Base-by-base conservation (phyloP, 2,888 invertebrate genomes). In the Cabera pusaria region DNA sequence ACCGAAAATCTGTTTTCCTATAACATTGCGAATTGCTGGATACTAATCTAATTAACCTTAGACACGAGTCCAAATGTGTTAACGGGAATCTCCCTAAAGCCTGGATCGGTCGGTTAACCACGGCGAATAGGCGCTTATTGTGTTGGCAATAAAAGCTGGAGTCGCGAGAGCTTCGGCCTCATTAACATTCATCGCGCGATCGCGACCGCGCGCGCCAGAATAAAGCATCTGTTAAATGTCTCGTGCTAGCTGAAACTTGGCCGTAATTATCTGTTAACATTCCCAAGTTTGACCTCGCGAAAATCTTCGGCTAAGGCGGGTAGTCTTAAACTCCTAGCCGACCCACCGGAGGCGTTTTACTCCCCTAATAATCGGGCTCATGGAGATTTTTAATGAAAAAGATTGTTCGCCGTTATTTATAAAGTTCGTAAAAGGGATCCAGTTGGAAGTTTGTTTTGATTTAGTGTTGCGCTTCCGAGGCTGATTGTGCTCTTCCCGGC, bases 191-290 rank as follows among this genome's bases (percentile, higher is more conserved):
- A 84, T 77, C 74, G 79, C 75, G 77, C 83, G 86, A 79, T 74
- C 85, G 84, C 83, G 82, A 75, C 82, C 76, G 75, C 79, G 64
- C 80, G 79, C 75, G 74, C 78, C 78, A 80, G 79, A 83, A 83
- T 81, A 82, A 87, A 88, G 83, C 88, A 86, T 85, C 87, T 86
- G 88, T 85, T 88, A 88, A 88, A 88, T 87, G 86, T 88, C 87
- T 85, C 85, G 83, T 82, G 82, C 82, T 80, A 74, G 82, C 80
- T 80, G 74, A 85, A 86, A 86, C 86, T 87, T 86, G 73, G 72
- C 72, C 75, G 79, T 87, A 87, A 88, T 88, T 87, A 88, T 88
- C 87, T 88, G 88, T 87, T 87, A 87, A 88, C 86, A 88, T 85
- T 84, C 76, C 80, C 74, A 88, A 87, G 83, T 87, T 85, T 85